phyloP scores from a whole-genome alignment of 2,888 invertebrate species.

The Tromatobia lineatoria region DNA sequence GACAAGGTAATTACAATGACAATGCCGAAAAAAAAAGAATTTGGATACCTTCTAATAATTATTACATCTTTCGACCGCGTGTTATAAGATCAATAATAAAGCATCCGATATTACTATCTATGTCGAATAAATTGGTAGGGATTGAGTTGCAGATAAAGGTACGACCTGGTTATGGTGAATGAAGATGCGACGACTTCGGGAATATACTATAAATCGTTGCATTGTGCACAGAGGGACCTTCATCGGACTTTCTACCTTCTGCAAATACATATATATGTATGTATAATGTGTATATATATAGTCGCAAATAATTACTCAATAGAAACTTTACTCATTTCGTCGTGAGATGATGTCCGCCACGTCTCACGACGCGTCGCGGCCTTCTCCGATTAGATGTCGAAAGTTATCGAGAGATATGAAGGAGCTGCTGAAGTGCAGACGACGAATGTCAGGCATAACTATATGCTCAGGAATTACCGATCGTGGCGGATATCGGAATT shows the following conservation, averaged over 20 bases:
- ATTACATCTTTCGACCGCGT: no score
- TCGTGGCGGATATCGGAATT: slow-evolving; percentile 26
- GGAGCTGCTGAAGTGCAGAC: slow-evolving; percentile 31
- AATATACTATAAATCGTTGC: slow-evolving; percentile 10
- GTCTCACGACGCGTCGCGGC: slow-evolving; percentile 10
- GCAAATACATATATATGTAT: neutral
- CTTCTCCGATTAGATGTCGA: slow-evolving; percentile 28
- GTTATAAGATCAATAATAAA: no score
- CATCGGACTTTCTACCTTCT: neutral
- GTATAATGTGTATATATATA: slow-evolving; percentile 9
- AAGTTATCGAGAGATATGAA: slow-evolving; percentile 47
- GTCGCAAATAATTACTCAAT: slow-evolving; percentile 7
- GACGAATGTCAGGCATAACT: slow-evolving; percentile 22
- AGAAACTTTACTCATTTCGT: slow-evolving; percentile 46
- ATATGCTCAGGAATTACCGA: slow-evolving; percentile 8
- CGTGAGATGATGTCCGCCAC: slow-evolving; percentile 11
- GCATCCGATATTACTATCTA: neutral
- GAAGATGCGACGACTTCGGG: neutral
- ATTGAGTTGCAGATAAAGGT: slow-evolving; percentile 1
- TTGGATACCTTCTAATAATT: no score
- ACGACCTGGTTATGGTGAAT: neutral
- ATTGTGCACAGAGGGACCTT: neutral
- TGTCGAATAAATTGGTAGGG: neutral
- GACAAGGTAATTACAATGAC: no score
- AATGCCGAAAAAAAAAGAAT: no score